phyloP scores from a whole-genome alignment of 2,888 invertebrate species.

The Asteroscopus sphinx region DNA sequence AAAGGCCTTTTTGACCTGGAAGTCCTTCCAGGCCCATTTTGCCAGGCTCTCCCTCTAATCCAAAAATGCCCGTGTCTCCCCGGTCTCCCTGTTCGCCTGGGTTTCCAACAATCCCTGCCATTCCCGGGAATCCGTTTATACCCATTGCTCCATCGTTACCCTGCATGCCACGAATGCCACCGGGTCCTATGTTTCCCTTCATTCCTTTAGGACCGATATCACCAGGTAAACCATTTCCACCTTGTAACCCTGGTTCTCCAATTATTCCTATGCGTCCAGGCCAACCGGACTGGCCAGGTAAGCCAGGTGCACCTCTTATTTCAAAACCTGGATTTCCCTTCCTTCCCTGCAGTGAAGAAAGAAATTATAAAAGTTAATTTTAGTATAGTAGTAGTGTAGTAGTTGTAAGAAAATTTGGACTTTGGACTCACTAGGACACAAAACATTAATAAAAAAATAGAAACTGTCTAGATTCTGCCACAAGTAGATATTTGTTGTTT shows the following conservation, averaged over 20 bases:
- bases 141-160: slow-evolving; percentile 83
- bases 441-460: too few relatives aligned
- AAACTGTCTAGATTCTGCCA: too few relatives aligned
- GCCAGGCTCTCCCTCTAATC: slow-evolving; percentile 75
- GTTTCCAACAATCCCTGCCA: slow-evolving; percentile 75
- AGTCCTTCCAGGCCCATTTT: slow-evolving; percentile 70
- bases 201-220: slow-evolving; percentile 85
- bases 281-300: slow-evolving; percentile 93
- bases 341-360: slow-evolving; percentile 70
- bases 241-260: slow-evolving; percentile 88
- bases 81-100: slow-evolving; percentile 91
- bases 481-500: too few relatives aligned
- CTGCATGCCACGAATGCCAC: slow-evolving; percentile 74
- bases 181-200: slow-evolving; percentile 88
- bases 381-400: not conserved
- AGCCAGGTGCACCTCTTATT: slow-evolving; percentile 74
- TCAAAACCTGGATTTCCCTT: slow-evolving; percentile 71
- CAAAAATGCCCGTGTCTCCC: slow-evolving; percentile 94
- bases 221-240: slow-evolving; percentile 78
- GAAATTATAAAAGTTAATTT: not conserved
- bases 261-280: slow-evolving; percentile 91
- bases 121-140: slow-evolving; percentile 79
- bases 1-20: slow-evolving; percentile 69
- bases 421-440: too few relatives aligned
- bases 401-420: too few relatives aligned